phyloP scores from a whole-genome alignment of 2,888 invertebrate species.

The Dioctria rufipes region DNA sequence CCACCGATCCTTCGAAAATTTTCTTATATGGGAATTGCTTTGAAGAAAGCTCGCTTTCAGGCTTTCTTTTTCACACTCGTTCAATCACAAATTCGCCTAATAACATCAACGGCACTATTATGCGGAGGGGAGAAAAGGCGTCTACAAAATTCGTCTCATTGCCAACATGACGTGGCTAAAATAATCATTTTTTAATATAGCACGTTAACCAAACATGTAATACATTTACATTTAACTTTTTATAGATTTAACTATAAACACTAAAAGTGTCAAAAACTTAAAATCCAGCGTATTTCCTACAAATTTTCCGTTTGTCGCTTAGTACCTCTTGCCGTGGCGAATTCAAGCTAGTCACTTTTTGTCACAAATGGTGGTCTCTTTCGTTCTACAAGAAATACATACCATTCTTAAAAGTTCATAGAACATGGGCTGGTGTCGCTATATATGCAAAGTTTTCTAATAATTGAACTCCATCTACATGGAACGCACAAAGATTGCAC shows the following conservation, averaged over 20 bases:
- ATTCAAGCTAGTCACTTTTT: conserved; percentile 42
- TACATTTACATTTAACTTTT: conserved; percentile 5
- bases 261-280: conserved; percentile 23
- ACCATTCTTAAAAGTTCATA: too few relatives aligned
- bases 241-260: conserved; percentile 1
- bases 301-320: conserved; percentile 31
- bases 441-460: too few relatives aligned
- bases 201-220: neutral
- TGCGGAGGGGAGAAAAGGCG: conserved; percentile 59
- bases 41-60: conserved; percentile 38
- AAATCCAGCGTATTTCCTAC: conserved; percentile 28
- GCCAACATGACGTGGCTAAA: conserved; percentile 62
- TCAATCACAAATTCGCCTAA: conserved; percentile 38
- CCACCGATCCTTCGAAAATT: neutral
- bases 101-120: conserved; percentile 43
- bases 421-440: too few relatives aligned
- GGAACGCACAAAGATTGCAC: too few relatives aligned
- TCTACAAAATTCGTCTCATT: conserved; percentile 60
- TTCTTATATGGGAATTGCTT: conserved; percentile 29
- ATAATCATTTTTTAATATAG: conserved; percentile 44
- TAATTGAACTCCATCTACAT: too few relatives aligned
- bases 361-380: conserved; percentile 2
- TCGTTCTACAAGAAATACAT: neutral
- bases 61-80: conserved; percentile 51
- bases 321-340: conserved; percentile 37